A percentile compares a stretch with the other conserved stretches of the same genome.
These are phyloP conservation scores for Acanthornis magna DNA, from an alignment of 2,797 vertebrate species.

Conservation along the genomic window DNA sequence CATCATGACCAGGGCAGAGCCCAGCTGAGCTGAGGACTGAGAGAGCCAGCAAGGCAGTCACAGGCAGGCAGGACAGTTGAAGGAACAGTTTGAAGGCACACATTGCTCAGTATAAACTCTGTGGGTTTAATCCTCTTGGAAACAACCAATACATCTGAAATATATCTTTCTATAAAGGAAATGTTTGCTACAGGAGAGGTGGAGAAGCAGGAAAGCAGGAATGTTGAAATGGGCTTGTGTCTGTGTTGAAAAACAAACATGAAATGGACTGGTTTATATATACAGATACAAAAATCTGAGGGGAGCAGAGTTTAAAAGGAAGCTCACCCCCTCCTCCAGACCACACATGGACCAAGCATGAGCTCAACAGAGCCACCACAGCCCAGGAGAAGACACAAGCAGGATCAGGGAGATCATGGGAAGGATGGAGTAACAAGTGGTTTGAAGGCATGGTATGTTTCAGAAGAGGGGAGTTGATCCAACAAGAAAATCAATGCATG, in stretches of 20 bases:
- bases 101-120: neutral
- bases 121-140: neutral
- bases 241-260: neutral
- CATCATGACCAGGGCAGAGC: neutral
- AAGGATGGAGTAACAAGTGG: neutral
- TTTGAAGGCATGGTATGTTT: neutral
- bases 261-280: neutral
- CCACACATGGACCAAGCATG: accelerated
- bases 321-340: neutral
- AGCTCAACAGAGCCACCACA: neutral
- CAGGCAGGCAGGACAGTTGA: accelerated
- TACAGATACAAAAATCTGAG: neutral
- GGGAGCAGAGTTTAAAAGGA: neutral
- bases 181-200: neutral
- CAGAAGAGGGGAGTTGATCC: neutral
- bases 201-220: neutral
- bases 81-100: neutral
- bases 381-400: neutral
- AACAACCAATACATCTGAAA: neutral
- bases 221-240: neutral
- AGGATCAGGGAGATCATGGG: neutral
- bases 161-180: neutral
- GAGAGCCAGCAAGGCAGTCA: neutral
- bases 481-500: neutral
- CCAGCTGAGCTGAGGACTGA: accelerated